Conservation (phyloP, 2,113 vertebrate species). For the Pionites leucogaster region DNA sequence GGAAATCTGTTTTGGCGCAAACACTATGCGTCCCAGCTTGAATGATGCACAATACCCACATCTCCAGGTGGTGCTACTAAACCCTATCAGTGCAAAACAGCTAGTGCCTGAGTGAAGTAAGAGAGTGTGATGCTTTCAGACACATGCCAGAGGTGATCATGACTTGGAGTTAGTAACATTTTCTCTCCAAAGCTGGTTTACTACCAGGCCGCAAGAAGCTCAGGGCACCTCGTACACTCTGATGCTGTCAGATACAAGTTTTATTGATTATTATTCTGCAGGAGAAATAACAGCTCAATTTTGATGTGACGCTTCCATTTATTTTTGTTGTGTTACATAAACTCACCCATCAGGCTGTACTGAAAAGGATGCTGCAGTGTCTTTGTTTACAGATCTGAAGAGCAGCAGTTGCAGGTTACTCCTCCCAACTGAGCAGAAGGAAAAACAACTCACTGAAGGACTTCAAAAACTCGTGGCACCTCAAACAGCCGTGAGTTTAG, state of each 20-base stretch:
- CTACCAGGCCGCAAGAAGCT: neutral
- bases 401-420: neutral
- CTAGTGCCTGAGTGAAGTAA: neutral
- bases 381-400: neutral
- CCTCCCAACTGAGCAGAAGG: neutral
- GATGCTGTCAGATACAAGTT: neutral
- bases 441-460: neutral
- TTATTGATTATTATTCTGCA: conserved; percentile 34
- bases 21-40: neutral
- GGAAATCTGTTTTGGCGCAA: neutral
- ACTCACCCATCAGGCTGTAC: neutral
- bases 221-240: neutral
- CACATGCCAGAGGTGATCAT: neutral
- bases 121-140: neutral
- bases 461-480: neutral
- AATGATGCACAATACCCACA: neutral
- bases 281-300: neutral
- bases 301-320: neutral
- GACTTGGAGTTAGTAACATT: neutral
- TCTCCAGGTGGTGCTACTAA: neutral
- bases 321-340: neutral
- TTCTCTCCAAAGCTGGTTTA: neutral
- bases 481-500: neutral
- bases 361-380: neutral
- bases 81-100: neutral